Evolutionary conservation across 1,140 invertebrate species (phyloP), one percentile per base, ranked within the genome.

Genomic region (Lycorma delicatula): DNA sequence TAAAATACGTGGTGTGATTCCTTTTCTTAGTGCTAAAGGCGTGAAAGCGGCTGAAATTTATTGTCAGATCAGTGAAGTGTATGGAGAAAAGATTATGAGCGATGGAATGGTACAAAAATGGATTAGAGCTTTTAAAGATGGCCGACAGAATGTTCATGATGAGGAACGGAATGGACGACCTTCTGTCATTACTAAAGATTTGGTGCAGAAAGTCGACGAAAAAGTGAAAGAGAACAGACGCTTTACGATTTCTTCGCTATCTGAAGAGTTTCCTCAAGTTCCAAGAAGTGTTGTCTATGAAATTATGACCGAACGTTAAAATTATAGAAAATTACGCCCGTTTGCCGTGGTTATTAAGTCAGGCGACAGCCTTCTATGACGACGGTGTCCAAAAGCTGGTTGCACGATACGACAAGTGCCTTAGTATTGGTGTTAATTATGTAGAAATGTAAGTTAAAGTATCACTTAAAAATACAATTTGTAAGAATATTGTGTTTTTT

Each of bases 71-170:
- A n/a, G n/a, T n/a, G 27, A 47, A 31, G 23, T 64, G 47, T 64
- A 64, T 47, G 52, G 58, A 44, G 18, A 57, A 62, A 64, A 29
- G 12, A 34, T 54, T 36, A 65, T 61, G 53, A 55, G 36, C 54
- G 54, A 55, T 46, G 23, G 25, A 46, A 57, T 54, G 31, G 59
- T 64, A 22, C 38, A 48, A 29, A 61, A 60, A 57, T 66, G 59
- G 61, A 38, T 60, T 55, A 18, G 55, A 38, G 47, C 34, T 31
- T 59, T 62, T 56, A 60, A 52, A 38, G 56, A 64, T 28, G 60
- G 59, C 11, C 48, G 62, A 34, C 56, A 41, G 16, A 60, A 57
- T 58, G 51, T 60, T 41, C 59, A 61, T 48, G 64, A 62, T 38
- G 60, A 64, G 44, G 25, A 50, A 55, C 54, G 56, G 38, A 58